Evolutionary conservation across 1,140 invertebrate species (phyloP), one percentile per base, ranked within the genome.

Genomic region (Trachymyrmex cornetzi): DNA sequence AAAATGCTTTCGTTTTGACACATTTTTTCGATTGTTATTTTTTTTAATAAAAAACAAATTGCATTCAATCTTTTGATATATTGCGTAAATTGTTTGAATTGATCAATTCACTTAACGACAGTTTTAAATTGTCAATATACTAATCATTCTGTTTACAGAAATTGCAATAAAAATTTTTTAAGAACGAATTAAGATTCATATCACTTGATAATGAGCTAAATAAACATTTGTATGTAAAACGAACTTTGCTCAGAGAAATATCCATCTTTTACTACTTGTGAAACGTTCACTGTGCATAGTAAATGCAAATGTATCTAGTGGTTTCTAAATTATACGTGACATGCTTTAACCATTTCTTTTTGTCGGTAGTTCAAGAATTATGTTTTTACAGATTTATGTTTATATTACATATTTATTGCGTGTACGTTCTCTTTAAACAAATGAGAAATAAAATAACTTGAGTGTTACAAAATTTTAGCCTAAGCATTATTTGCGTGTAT

Each of bases 311-410:
- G n/a, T 79, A 0, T n/a, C 48, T 9, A 59, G 50, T 27, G 16
- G 44, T 71, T 71, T 71, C 64, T 81, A 81, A 69, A 81, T 71
- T 81, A 81, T 71, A 44, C 30, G 4, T 59, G 22, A 71, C 50
- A 22, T 27, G 50, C 7, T 53, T 53, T 66, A 44, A 34, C 19
- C 16, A 69, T 57, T 38, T 69, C 24, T 44, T 57, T 81, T 81
- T 44, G 38, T 27, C 34, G 34, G 7, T 19, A 69, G 19, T 80
- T 55, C n/a, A 55, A 55, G 30, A 57, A 44, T 27, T 57, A 19
- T 5, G 22, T 38, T 57, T 9, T 11, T 57, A 38, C 50, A 11
- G n/a, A 12, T 81, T 69, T 44, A 24, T 34, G 48, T 38, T 14
- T 19, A 44, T 19, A 6, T 34, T 34, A 38, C 3, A 22, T 61